Base-by-base conservation (phyloP, 2,113 vertebrate genomes). In the Bagarius yarrelli region DNA sequence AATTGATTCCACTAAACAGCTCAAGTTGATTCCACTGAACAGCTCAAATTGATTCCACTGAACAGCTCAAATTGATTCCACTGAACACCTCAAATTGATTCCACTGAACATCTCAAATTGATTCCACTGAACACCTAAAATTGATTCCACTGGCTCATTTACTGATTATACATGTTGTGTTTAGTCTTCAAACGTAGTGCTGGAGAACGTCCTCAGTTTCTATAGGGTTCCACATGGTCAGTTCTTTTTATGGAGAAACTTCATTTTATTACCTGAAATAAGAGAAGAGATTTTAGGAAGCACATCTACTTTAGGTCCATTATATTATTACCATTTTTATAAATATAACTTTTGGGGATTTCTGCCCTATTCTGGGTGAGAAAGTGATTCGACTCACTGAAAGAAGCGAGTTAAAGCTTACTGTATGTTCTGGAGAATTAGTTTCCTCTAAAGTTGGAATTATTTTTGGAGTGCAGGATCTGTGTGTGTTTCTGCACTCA, bases 161-260 rank as follows among this genome's bases (percentile, higher is more conserved):
- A 75, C 79, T 71, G 77, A 87, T 75, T n/a, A 83, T 70, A 80
- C 61, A 76, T 70, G 76, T 67, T 76, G 80, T 78, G 36, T 85
- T 52, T 83, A 56, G 23, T 75, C 64, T 83, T 88, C 78, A 55
- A 56, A 78, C 36, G 78, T 76, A 63, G 61, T 57, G 78, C 53
- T 60, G 55, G 32, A 63, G 71, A 69, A 79, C 36, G 67, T 81
- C 79, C 73, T 63, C 1, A 23, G 56, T 11, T 5, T 34, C 5
- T 84, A 50, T 75, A 75, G 81, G 81, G 80, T 83, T 86, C 86
- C 85, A 86, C 11, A 3, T 59, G 59, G 63, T 94, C 91, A 98
- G 92, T 94, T 99, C 94, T 98, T 99, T 94, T 99, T 99, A 91
- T 99, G 97, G 79, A 99, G 97, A 88, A 98, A 98, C 91, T 97